Evolutionary conservation across 2,888 invertebrate species (phyloP), one percentile per base, ranked within the genome.

Genomic region (Pelosia muscerda): DNA sequence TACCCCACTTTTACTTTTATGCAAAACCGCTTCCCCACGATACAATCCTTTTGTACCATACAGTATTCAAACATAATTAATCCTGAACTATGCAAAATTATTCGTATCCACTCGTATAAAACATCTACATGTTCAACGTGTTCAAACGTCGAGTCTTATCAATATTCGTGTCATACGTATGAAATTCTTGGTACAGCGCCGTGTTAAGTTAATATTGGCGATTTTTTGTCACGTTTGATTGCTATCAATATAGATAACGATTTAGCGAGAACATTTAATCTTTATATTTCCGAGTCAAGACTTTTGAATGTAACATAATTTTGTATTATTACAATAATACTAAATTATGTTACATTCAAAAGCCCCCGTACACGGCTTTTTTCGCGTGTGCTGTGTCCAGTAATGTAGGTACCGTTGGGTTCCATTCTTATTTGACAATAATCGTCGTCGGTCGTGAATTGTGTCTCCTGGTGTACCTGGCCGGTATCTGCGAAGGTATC

Each of bases 401-500:
- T 23, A 23, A 22, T 38, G 15, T 38, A 38, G 22, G 70, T 90
- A 88, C 90, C 88, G 90, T 90, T 90, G 85, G 76, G 75, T 78
- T 76, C 78, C 82, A 85, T 88, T 88, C 81, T 83, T 84, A 81
- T 83, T 81, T 89, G 91, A 93, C 92, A 91, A 93, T 88, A 90
- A 81, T 78, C 82, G 79, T 79, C 68, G 76, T 80, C 73, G 76
- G 74, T 78, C 75, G 71, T 78, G 81, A 79, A 75, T 79, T 77
- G 78, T 74, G 73, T 81, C 81, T 79, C 79, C 82, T 83, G 81
- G 79, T 71, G 83, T 92, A 91, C 91, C 90, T 90, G 92, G 88
- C 76, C 88, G 88, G 92, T 94, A 93, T 94, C 94, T 92, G 94
- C 93, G 91, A 91, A 92, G 92, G 93, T 94, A 93, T 93, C 93